Base-by-base conservation (phyloP, 2,797 vertebrate species). In the Balearica regulorum region DNA sequence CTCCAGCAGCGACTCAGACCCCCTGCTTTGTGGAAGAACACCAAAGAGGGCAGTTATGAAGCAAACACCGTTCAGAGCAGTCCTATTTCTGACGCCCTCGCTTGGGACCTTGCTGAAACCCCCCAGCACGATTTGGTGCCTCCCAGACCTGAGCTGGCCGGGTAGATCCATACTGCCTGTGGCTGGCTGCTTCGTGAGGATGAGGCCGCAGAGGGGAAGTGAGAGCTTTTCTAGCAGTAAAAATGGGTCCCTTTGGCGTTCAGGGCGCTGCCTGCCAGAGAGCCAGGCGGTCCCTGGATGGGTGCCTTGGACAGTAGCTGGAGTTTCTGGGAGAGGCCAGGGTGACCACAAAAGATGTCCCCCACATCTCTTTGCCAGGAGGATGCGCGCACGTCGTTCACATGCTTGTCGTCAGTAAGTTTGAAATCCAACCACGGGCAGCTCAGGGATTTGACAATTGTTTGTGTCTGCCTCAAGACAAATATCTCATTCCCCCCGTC, bases 291-390 rank as follows among this genome's bases (percentile, higher is more conserved):
- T 86, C 83, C 35, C 60, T 85, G 90, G 81, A 54, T 0, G 0
- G 9, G 22, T 35, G 79, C 80, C 70, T 90, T 10, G 41, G 91
- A 79, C 79, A 33, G 94, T 92, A 88, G 91, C 87, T 91, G 58
- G 89, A 70, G 39, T 13, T 89, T 25, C 76, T 82, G 58, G 66
- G 41, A 77, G 77, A 82, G 86, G 86, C 55, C 89, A 72, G 37
- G 24, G 87, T 60, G 84, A 76, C 62, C 85, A n/a, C 91, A 43
- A 37, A 88, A 91, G 76, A 66, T 46, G 77, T 69, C 58, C 72
- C 21, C 64, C 1, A 1, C 5, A 0, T 54, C 41, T 44, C 80
- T 79, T 43, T 60, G 77, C 85, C 85, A 72, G 77, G 66, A 83
- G 48, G 66, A 86, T 62, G 70, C 43, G 2, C 17, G 1, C 29